phyloP scores from a whole-genome alignment of 92 coral and sea anemone genomes.

The Desmophyllum pertusum region DNA sequence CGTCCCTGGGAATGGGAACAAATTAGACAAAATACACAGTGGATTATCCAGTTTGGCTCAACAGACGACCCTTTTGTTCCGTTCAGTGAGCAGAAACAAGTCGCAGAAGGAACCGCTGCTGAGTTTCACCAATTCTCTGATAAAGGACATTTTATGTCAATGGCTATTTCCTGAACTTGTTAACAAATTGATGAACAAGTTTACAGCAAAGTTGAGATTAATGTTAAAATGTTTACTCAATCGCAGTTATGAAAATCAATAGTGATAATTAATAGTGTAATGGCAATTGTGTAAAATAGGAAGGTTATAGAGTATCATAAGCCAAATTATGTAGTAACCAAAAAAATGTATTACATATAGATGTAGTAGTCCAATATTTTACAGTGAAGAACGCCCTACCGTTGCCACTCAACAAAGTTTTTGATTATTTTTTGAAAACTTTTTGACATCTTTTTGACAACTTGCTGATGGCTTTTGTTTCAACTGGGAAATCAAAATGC shows the following conservation, averaged over 20 bases:
- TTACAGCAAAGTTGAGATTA: slow-evolving; percentile 31
- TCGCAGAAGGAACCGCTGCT: slow-evolving; percentile 73
- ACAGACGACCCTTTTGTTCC: slow-evolving; percentile 88
- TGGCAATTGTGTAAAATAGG: too few species aligned
- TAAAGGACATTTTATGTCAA: slow-evolving; percentile 75
- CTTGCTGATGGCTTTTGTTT: too few species aligned
- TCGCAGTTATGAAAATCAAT: background rate
- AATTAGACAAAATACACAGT: slow-evolving; percentile 75
- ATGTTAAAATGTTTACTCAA: background rate
- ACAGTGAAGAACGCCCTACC: too few species aligned
- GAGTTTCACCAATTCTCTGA: slow-evolving; percentile 76
- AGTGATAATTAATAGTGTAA: background rate
- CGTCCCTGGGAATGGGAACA: slow-evolving; percentile 87
- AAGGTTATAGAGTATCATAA: too few species aligned
- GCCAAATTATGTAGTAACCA: too few species aligned
- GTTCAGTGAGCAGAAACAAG: slow-evolving; percentile 79
- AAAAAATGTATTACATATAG: too few species aligned
- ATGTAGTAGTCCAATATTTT: too few species aligned
- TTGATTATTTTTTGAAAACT: too few species aligned
- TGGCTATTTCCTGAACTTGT: slow-evolving; percentile 74
- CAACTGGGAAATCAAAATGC: too few species aligned
- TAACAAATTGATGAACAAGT: slow-evolving; percentile 52
- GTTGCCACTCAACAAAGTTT: too few species aligned
- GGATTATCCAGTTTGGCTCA: slow-evolving; percentile 93
- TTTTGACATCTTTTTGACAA: too few species aligned